Conservation (phyloP, 1,140 invertebrate genomes). For the Drosophila jambulina region DNA sequence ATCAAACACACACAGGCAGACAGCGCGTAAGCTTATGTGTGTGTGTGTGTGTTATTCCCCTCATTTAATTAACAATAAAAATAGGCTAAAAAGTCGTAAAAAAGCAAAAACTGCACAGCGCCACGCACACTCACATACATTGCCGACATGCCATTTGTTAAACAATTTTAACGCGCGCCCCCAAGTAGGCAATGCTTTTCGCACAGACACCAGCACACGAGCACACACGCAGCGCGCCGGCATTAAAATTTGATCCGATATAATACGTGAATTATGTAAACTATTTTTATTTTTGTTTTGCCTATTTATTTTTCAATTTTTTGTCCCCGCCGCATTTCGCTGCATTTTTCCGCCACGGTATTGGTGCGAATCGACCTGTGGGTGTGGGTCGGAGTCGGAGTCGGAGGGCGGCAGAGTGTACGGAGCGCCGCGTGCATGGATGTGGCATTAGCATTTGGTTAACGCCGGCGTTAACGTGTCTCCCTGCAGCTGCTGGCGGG, state of each 20-base stretch:
- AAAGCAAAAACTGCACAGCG: constrained; percentile 66
- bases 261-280: constrained; percentile 83
- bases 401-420: constrained; percentile 3
- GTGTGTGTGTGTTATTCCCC: constrained; percentile 62
- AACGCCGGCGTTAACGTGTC: constrained; percentile 66
- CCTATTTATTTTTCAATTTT: constrained; percentile 66
- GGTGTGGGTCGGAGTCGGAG: constrained; percentile 11
- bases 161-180: constrained; percentile 74
- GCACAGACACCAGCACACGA: constrained; percentile 26
- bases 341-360: constrained; percentile 58
- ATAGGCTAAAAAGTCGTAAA: constrained; percentile 83
- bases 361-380: constrained; percentile 58
- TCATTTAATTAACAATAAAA: constrained; percentile 84
- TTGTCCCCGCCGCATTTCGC: constrained; percentile 10
- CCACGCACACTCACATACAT: constrained; percentile 59
- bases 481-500: constrained; percentile 6
- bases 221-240: constrained; percentile 20
- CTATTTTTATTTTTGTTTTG: constrained; percentile 79
- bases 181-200: constrained; percentile 71
- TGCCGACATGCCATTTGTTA: constrained; percentile 78
- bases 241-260: constrained; percentile 82
- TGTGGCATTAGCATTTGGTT: constrained; percentile 81
- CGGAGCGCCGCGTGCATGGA: constrained; percentile 25
- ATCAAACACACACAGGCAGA: constrained; percentile 22
- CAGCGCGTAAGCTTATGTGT: constrained; percentile 19